Conservation (phyloP, 2,888 invertebrate species). For the Mimas tiliae region DNA sequence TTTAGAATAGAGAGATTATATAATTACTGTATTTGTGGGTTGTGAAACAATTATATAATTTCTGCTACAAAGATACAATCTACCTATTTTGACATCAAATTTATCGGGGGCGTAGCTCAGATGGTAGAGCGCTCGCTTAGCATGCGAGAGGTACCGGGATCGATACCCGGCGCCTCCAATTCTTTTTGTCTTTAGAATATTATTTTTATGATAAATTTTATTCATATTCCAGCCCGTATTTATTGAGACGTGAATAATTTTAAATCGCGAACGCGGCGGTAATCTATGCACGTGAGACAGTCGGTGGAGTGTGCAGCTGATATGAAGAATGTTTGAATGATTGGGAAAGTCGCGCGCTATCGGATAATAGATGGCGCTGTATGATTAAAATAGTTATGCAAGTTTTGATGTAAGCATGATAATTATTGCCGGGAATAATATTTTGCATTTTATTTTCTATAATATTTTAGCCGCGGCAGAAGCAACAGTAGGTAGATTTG, state of each 20-base stretch:
- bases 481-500: background rate
- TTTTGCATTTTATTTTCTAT: too few relatives aligned
- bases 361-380: constrained; percentile 46
- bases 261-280: background rate
- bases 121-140: constrained; percentile 86
- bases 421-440: background rate
- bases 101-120: constrained; percentile 82
- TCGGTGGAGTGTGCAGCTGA: constrained; percentile 39
- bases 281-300: background rate
- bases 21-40: too few relatives aligned
- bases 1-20: too few relatives aligned
- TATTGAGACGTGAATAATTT: constrained; percentile 13
- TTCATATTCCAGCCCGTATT: background rate
- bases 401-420: constrained; percentile 6
- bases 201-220: background rate
- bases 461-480: background rate
- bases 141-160: constrained; percentile 85
- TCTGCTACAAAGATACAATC: too few relatives aligned
- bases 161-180: constrained; percentile 84
- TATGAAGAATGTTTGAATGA: constrained; percentile 34
- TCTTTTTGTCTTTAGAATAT: background rate
- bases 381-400: constrained; percentile 21
- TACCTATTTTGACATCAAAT: background rate
- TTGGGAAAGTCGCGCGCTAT: constrained; percentile 38
- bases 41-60: too few relatives aligned